Base-by-base conservation (phyloP, 2,113 vertebrate genomes). In the Hippocampus guttulatus region DNA sequence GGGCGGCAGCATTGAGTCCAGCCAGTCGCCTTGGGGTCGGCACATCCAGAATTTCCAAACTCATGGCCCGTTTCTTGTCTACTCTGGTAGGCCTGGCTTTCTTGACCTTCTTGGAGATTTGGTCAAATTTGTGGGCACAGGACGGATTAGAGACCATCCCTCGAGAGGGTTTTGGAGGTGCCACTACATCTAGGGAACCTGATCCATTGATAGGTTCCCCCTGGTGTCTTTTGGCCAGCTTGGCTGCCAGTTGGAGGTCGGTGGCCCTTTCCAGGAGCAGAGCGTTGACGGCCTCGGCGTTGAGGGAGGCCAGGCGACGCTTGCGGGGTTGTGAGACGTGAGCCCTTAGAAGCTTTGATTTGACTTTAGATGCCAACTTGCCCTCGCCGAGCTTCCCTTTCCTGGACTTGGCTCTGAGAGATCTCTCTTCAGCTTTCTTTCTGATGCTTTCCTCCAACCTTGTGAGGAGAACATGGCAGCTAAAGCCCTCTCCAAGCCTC, bases 221-320 rank as follows among this genome's bases (percentile, higher is more conserved):
- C 25, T 78, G 27, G 27, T 30, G 92, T 85, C 90, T 90, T 82
- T 86, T 47, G 0, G 91, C 80, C 12, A 84, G 80, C 45, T 92
- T 91, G 63, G 85, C 75, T 25, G 87, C 77, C 0, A 75, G 68
- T 67, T 88, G 89, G 20, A 87, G 79, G 4, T 94, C 93, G 0
- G 92, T 74, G 1, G 85, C 87, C 67, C 95, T 93, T 68, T 97
- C 95, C 1, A 99, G 92, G 21, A 99, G 92, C 30, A 98, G 86
- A 69, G 94, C 97, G 88, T 98, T 98, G 14, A 99, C 94, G 0
- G 96, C 97, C 85, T 99, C 97, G 0, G 97, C 97, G 0, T 99
- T 99, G 27, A 98, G 93, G 14, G 96, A 98, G n/a, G 96, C 97
- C 69, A 99, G 83, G 2, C 96, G 89, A 16, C 96, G 94, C 65